Evolutionary conservation across 2,113 vertebrate genomes (phyloP), one percentile per base, ranked within the genome.

Genomic region (Eulacestoma nigropectus): DNA sequence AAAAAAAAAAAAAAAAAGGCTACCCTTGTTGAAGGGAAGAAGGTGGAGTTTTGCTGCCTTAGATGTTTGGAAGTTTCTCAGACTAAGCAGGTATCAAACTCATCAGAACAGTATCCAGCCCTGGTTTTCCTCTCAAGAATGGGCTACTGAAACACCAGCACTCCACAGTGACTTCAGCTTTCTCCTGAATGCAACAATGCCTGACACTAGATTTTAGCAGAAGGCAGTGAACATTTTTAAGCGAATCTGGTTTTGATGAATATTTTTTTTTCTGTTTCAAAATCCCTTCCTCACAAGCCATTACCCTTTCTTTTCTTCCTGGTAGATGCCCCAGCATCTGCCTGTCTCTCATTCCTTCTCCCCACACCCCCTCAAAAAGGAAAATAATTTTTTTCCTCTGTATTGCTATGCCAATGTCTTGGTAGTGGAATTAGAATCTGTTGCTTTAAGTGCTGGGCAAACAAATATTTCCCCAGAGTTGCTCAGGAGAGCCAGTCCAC

Each of bases 331-430:
- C 44, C 37, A 84, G 26, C 41, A 86, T 30, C 46, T 57, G 39
- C 16, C 44, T 63, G 10, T 53, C 47, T 42, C 8, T 78, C 27
- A 65, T 56, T 67, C 15, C 15, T 17, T 41, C 72, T 42, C 15
- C 23, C 6, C 35, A 37, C 4, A 22, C 0, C 7, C 2, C 4
- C 8, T 14, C 4, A 39, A 29, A 11, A 52, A 67, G 13, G 2
- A 25, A 53, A 73, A 60, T 3, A 46, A 0, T 12, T 70, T 70
- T 70, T 82, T 46, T n/a, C 30, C n/a, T 81, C 35, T 30, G 3
- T 41, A 35, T 90, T 64, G 39, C 57, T 64, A 44, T n/a, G 14
- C 18, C 39, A 74, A 25, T 2, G 0, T 27, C 27, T 67, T 63
- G 11, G 13, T 56, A 74, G 23, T 14, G 13, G 55, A 70, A 80